Evolutionary conservation across 2,113 vertebrate genomes (phyloP).

Genomic region (Oryzias celebensis): DNA sequence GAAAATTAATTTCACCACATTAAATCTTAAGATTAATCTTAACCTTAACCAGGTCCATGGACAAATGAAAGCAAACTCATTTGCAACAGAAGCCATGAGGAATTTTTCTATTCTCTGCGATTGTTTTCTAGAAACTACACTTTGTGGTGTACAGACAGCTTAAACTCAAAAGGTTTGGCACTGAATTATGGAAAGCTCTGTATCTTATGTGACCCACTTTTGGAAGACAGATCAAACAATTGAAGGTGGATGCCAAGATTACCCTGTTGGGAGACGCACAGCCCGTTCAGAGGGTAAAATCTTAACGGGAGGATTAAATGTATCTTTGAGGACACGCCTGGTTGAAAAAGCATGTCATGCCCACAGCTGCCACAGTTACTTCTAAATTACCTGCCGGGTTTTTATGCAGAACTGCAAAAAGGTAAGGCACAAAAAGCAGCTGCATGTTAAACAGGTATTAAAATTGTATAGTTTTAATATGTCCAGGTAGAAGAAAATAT

Average conservation of each 20-base stretch:
- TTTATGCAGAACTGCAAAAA: slow-evolving; percentile 70
- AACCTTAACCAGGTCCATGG: too few relatives aligned
- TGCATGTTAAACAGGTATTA: slow-evolving; percentile 86
- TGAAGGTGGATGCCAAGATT: slow-evolving; percentile 27
- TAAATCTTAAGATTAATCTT: too few relatives aligned
- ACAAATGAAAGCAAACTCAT: too few relatives aligned
- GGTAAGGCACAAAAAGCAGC: slow-evolving; percentile 80
- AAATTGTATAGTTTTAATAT: slow-evolving; percentile 89
- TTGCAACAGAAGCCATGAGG: too few relatives aligned
- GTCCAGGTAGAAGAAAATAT: slow-evolving; percentile 84
- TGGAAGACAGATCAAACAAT: slow-evolving; percentile 15
- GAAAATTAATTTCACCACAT: too few relatives aligned
- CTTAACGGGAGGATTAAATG: slow-evolving; percentile 54
- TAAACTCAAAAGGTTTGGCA: neutral
- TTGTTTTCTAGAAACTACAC: neutral
- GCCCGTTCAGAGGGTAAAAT: slow-evolving; percentile 37
- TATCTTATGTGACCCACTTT: slow-evolving; percentile 28
- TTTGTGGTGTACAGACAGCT: too few relatives aligned
- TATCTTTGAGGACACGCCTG: slow-evolving; percentile 59
- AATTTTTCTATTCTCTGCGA: too few relatives aligned
- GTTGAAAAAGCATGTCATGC: slow-evolving; percentile 82
- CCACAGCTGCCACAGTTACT: slow-evolving; percentile 84
- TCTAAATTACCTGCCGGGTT: slow-evolving; percentile 76
- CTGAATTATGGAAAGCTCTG: slow-evolving; percentile 34
- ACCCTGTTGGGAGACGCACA: slow-evolving; percentile 16